These are phyloP conservation scores for Diorhabda carinulata DNA, from an alignment of 1,140 invertebrate species.

Conservation along the genomic window DNA sequence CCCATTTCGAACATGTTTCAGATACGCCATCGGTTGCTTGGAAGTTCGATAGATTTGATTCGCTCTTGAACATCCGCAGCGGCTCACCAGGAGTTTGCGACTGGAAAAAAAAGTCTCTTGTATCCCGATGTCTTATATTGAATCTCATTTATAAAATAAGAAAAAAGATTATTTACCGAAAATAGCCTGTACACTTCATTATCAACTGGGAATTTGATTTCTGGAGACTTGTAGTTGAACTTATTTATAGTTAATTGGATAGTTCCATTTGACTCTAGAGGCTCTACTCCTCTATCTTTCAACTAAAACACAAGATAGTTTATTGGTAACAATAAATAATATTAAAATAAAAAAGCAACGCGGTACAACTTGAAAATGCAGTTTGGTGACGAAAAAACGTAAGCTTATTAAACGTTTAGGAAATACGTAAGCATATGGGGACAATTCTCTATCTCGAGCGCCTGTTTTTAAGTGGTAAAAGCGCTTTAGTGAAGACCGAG, in stretches of 20 bases:
- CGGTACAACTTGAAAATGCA: too few relatives aligned
- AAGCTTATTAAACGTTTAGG: neutral
- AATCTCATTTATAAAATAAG: too few relatives aligned
- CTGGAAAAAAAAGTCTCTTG: neutral
- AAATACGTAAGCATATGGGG: neutral
- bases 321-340: too few relatives aligned
- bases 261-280: conserved; percentile 30
- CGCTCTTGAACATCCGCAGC: conserved; percentile 3
- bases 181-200: conserved; percentile 43
- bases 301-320: conserved; percentile 41
- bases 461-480: too few relatives aligned
- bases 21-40: neutral
- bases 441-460: neutral
- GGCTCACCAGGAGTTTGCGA: neutral
- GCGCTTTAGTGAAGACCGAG: too few relatives aligned
- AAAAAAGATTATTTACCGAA: conserved; percentile 21
- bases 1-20: neutral
- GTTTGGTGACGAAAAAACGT: too few relatives aligned
- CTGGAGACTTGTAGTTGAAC: conserved; percentile 51
- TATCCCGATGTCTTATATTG: neutral
- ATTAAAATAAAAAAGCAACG: too few relatives aligned
- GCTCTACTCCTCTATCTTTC: conserved; percentile 49
- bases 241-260: conserved; percentile 49
- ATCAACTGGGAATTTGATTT: conserved; percentile 47
- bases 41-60: neutral